Conservation (phyloP, 2,113 vertebrate species). For the Onychostoma macrolepis region DNA sequence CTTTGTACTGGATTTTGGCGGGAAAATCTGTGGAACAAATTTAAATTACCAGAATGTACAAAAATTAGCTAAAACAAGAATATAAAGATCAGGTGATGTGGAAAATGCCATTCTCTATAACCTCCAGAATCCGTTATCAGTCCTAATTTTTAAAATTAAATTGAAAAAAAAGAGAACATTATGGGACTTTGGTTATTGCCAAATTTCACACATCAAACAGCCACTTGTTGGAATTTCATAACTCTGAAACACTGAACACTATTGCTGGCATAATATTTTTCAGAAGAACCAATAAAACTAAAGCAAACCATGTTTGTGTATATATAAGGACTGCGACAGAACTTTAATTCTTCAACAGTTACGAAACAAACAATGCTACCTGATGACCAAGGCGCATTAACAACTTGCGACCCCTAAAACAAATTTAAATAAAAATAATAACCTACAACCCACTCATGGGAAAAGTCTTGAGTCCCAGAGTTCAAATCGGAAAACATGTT, state of each 20-base stretch:
- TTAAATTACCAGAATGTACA: neutral
- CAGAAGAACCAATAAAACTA: neutral
- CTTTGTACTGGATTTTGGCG: neutral
- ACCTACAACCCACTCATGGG: neutral
- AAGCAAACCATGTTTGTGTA: neutral
- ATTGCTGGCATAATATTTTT: neutral
- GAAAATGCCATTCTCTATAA: neutral
- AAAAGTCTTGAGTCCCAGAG: neutral
- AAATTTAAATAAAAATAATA: no score
- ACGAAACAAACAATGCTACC: neutral
- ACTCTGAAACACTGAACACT: neutral
- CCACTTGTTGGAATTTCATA: neutral
- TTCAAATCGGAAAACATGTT: neutral
- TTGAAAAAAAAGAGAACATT: neutral
- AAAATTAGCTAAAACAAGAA: neutral
- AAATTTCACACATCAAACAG: neutral
- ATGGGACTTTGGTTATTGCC: neutral
- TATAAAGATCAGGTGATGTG: neutral
- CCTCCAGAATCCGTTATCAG: neutral
- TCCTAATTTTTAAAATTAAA: neutral
- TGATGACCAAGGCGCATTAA: neutral
- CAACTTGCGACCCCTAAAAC: neutral
- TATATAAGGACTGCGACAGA: neutral
- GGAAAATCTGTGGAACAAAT: neutral
- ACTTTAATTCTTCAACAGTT: neutral